Evolutionary conservation across 2,113 vertebrate species (phyloP).

Genomic region (Lonchura striata): DNA sequence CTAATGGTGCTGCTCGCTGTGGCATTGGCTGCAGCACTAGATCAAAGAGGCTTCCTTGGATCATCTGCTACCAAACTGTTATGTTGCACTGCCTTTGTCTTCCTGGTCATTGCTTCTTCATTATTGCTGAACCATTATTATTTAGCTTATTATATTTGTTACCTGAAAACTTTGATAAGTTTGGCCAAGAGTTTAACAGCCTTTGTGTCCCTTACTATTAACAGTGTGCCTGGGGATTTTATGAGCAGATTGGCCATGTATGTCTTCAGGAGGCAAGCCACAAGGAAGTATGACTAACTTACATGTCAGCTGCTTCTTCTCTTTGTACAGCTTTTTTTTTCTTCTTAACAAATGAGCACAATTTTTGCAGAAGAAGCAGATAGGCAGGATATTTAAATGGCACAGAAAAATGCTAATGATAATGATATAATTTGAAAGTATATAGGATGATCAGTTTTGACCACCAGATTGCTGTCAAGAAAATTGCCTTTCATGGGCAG

Average conservation of each 20-base stretch:
- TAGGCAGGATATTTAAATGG: not conserved
- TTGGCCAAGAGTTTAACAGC: not conserved
- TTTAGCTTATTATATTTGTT: not conserved
- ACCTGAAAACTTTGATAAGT: not conserved
- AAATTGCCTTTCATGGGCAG: not conserved
- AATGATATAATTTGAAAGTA: not conserved
- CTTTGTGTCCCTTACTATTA: not conserved
- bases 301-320: slow-evolving; percentile 28
- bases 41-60: slow-evolving; percentile 10
- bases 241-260: slow-evolving; percentile 14
- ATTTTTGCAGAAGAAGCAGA: not conserved
- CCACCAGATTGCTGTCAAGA: not conserved
- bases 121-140: not conserved
- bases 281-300: slow-evolving; percentile 56
- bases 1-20: not conserved
- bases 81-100: not conserved
- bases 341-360: not conserved
- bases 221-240: not conserved
- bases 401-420: not conserved
- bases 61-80: not conserved
- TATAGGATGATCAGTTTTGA: not conserved
- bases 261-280: slow-evolving; percentile 18
- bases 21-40: slow-evolving; percentile 10
- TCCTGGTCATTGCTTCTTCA: not conserved
- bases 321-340: not conserved